Evolutionary conservation across 1,140 invertebrate genomes (phyloP), one percentile per base, ranked within the genome.

Genomic region (Euura lappo): DNA sequence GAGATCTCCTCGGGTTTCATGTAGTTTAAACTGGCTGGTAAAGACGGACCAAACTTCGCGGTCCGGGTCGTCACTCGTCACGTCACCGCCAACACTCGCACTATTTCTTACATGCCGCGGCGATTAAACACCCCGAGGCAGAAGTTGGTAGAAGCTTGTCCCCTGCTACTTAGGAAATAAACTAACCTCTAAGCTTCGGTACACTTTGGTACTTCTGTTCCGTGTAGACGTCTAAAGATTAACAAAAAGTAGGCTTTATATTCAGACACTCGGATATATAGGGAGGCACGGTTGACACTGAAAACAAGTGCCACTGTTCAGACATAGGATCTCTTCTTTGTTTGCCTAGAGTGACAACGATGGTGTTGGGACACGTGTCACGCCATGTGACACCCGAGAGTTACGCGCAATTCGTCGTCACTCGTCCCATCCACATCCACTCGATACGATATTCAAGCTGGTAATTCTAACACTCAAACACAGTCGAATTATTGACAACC

Each of bases 1-100:
- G 28, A 28, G 28, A 28, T 28, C 28, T 28, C 28, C 28, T 28
- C 28, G 28, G 28, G 28, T 28, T 28, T 28, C 28, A 28, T 28
- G 28, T 28, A 28, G 28, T 28, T 28, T 28, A 28, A 28, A 28
- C 76, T 44, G 79, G 74, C 80, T 79, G 82, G 82, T 82, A 84
- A 83, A 78, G 84, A 83, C 81, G 78, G 80, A 82, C 75, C 75
- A 81, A 83, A 83, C 77, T 83, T 83, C 81, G 78, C 28, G 80
- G 80, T 75, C 75, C 75, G 82, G 72, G 78, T 80, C 77, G 80
- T 75, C 75, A 77, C 28, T 80, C 66, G 77, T 72, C 76, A 74
- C 80, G 80, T 83, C 81, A 77, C 76, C 8, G 75, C 76, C 67
- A 74, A 78, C 79, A 81, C 81, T 80, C 75, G 74, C 81, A 75